A percentile compares a stretch with the other conserved stretches of the same genome.
These are phyloP conservation scores for Operophtera brumata DNA, from an alignment of 2,888 invertebrate genomes.

Conservation along the genomic window DNA sequence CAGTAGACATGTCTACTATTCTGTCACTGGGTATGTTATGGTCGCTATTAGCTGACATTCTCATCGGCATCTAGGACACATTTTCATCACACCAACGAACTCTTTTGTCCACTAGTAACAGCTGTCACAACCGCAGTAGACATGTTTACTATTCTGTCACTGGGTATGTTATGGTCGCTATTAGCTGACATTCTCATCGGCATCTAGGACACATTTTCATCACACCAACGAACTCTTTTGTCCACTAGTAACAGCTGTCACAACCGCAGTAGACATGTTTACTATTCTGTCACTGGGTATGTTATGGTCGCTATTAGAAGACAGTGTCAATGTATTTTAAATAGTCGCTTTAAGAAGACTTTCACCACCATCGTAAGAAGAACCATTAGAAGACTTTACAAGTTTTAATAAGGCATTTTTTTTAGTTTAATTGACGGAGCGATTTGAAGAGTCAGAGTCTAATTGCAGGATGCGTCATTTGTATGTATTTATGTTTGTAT, in stretches of 20 bases:
- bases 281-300: conserved; percentile 33
- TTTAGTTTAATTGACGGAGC: too few species aligned
- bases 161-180: conserved; percentile 21
- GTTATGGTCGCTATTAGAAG: conserved; percentile 8
- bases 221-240: too few species aligned
- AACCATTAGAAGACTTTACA: too few species aligned
- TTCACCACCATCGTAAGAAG: too few species aligned
- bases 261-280: conserved; percentile 18
- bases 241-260: background rate
- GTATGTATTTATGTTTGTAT: too few species aligned
- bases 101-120: too few species aligned
- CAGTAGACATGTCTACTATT: conserved; percentile 20
- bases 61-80: background rate
- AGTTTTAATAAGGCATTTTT: too few species aligned
- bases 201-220: background rate
- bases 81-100: too few species aligned
- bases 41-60: conserved; percentile 2
- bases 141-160: conserved; percentile 28
- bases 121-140: too few species aligned
- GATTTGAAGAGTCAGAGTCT: too few species aligned
- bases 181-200: conserved; percentile 2
- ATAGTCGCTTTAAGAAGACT: too few species aligned
- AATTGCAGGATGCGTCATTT: too few species aligned
- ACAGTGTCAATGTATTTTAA: background rate
- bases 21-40: conserved; percentile 34